Base-by-base conservation (phyloP, 2,888 invertebrate genomes). In the Drosophila suboccidentalis region DNA sequence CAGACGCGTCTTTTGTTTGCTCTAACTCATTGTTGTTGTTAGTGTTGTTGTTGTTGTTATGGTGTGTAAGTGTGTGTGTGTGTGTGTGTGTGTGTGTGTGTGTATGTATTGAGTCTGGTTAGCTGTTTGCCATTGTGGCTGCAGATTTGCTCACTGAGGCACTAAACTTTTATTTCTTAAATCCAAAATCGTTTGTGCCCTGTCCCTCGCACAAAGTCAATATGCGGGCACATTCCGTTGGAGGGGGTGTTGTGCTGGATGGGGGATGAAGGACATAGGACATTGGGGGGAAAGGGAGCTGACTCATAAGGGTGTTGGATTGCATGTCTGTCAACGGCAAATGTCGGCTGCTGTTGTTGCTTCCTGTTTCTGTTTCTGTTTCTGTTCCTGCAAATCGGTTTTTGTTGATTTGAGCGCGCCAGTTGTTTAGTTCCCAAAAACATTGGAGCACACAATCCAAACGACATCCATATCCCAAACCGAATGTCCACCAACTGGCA, bases 1-100 rank as follows among this genome's bases (percentile, higher is more conserved):
- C 86, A 86, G 86, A 90, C 89, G 90, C 86, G 90, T 90, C 90
- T 90, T 89, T 90, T 86, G 89, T 86, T 90, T 90, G 89, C 81
- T 64, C 78, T 75, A 65, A 47, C 86, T 73, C 68, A 54, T 50
- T 67, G 82, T 67, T 49, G 71, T 47, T 50, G 44, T 61, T 51
- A 54, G 43, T 64, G 82, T 67, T 49, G 71, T 47, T 50, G 44
- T 61, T 51, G 41, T 10, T 62, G 55, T 58, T 22, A 10, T 62
- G 55, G 8, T 49, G 9, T 58, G 22, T 19, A 36, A 47, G 46
- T 64, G 34, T 57, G 72, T 49, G 38, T 49, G 9, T 58, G 22
- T 19, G 39, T 50, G 46, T 64, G 34, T 58, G 72, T 49, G 39
- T 49, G 59, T 41, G 55, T 49, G 44, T 51, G 50, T 41, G 55